phyloP scores from a whole-genome alignment of 2,797 vertebrate species.

The Pelobates cultripes region DNA sequence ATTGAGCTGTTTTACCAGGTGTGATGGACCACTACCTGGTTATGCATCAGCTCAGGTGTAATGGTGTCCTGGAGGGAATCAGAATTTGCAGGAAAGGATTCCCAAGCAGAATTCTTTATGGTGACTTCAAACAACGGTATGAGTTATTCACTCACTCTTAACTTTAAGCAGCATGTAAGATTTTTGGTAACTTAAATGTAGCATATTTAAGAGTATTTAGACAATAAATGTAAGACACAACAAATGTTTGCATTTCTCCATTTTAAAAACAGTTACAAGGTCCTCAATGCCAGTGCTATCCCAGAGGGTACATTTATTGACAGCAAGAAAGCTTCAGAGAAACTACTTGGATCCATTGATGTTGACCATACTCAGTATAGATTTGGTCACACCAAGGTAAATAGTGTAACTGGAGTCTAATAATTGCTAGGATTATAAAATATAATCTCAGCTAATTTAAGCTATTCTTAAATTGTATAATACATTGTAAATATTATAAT shows the following conservation, averaged over 20 bases:
- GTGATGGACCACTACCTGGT: constrained; percentile 81
- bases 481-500: too few relatives aligned
- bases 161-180: too few relatives aligned
- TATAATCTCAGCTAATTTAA: too few relatives aligned
- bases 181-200: too few relatives aligned
- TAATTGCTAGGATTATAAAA: too few relatives aligned
- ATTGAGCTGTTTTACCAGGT: constrained; percentile 58
- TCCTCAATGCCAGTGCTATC: constrained; percentile 87
- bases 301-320: constrained; percentile 90
- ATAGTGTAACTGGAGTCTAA: background rate
- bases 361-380: constrained; percentile 78
- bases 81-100: constrained; percentile 85
- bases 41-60: constrained; percentile 85
- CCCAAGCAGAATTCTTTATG: constrained; percentile 81
- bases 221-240: too few relatives aligned
- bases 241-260: too few relatives aligned
- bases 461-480: too few relatives aligned
- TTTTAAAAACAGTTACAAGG: constrained; percentile 76
- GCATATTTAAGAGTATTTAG: too few relatives aligned
- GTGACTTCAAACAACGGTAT: constrained; percentile 85
- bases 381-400: constrained; percentile 90
- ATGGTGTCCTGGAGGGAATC: constrained; percentile 84
- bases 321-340: constrained; percentile 84
- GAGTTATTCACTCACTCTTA: constrained; percentile 62
- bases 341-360: constrained; percentile 79